A percentile compares a stretch with the other conserved stretches of the same genome.
These are phyloP conservation scores for Narcine bancroftii DNA, from an alignment of 2,113 vertebrate genomes.

Conservation along the genomic window DNA sequence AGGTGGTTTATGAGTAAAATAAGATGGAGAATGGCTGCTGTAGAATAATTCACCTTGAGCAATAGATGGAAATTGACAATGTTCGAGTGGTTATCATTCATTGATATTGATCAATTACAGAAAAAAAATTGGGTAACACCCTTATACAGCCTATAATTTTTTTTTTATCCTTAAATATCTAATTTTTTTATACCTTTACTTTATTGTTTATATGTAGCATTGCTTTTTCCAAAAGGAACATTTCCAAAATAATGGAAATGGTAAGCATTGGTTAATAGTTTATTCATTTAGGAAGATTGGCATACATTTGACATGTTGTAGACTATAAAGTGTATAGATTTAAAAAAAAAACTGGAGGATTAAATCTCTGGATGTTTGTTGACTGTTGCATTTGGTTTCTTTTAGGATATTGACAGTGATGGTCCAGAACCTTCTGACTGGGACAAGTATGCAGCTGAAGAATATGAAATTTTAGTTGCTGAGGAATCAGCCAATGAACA, in stretches of 20 bases:
- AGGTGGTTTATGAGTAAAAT: too few species aligned
- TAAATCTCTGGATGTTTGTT: too few species aligned
- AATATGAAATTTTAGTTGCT: conserved; percentile 92
- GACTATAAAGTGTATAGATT: neutral
- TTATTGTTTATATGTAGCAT: too few species aligned
- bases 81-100: too few species aligned
- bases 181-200: neutral
- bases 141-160: too few species aligned
- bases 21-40: too few species aligned
- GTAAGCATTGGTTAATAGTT: neutral
- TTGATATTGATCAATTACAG: neutral
- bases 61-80: neutral
- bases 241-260: neutral
- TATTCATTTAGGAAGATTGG: neutral
- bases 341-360: neutral
- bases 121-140: neutral
- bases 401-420: conserved; percentile 81
- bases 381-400: conserved; percentile 38
- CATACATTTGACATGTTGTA: neutral
- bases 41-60: neutral
- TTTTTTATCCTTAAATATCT: neutral
- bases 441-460: conserved; percentile 93
- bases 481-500: conserved; percentile 91
- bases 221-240: neutral
- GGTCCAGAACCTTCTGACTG: conserved; percentile 91